A percentile compares a stretch with the other conserved stretches of the same genome.
Evolutionary conservation across 2,113 vertebrate genomes (phyloP).

Genomic region (Scytalopus superciliaris): DNA sequence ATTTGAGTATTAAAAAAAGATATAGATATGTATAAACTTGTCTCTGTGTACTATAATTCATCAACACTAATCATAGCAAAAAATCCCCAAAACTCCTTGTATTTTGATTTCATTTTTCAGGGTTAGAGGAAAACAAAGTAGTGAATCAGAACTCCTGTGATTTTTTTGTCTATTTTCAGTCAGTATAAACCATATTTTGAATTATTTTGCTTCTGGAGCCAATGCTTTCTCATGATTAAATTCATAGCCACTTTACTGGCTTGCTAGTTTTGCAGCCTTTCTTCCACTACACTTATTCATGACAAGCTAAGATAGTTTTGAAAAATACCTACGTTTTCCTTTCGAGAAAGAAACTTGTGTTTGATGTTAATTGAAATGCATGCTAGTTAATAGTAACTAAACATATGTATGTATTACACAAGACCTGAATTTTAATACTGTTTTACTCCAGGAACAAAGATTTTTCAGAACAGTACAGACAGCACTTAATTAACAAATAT

Average conservation of each 20-base stretch:
- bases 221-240: not conserved
- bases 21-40: not conserved
- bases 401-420: not conserved
- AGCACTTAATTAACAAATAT: not conserved
- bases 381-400: not conserved
- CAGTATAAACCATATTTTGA: not conserved
- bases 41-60: not conserved
- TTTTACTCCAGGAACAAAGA: not conserved
- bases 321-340: not conserved
- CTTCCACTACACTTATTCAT: not conserved
- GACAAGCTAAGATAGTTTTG: not conserved
- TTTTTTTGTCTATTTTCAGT: not conserved
- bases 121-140: not conserved
- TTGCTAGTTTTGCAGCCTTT: not conserved
- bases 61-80: not conserved
- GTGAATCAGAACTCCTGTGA: not conserved
- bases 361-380: not conserved
- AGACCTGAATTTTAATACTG: not conserved
- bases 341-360: not conserved
- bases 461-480: not conserved
- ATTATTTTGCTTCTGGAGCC: not conserved
- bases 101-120: slow-evolving; percentile 10
- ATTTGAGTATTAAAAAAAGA: not conserved
- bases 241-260: not conserved
- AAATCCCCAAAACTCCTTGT: not conserved